A percentile compares a stretch with the other conserved stretches of the same genome.
Evolutionary conservation across 2,888 invertebrate species (phyloP).

Genomic region (Psylliodes chrysocephalus): DNA sequence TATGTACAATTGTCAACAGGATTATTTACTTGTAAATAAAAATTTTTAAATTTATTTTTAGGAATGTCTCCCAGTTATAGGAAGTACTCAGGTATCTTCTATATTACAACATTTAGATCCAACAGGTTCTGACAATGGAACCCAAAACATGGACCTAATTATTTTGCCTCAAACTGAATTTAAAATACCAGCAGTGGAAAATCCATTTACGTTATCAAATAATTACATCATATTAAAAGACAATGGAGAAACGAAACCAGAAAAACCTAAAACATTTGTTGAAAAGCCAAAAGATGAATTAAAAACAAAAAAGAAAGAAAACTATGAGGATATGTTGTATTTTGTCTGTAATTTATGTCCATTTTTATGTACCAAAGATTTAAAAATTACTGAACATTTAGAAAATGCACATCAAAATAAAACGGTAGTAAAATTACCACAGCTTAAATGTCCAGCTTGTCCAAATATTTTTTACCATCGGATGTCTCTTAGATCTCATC

Average conservation of each 20-base stretch:
- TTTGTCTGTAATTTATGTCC: conserved; percentile 62
- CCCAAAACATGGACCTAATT: conserved; percentile 55
- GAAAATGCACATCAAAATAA: conserved; percentile 65
- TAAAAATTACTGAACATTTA: conserved; percentile 60
- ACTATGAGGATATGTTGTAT: conserved; percentile 58
- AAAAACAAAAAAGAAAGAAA: conserved; percentile 43
- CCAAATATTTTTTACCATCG: conserved; percentile 72
- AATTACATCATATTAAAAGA: conserved; percentile 56
- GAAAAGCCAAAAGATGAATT: conserved; percentile 15
- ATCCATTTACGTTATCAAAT: conserved; percentile 42
- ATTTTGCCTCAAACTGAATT: conserved; percentile 53
- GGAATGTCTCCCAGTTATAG: conserved; percentile 60
- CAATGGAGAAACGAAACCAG: conserved; percentile 39
- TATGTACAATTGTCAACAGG: too few species aligned
- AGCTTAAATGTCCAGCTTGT: conserved; percentile 76
- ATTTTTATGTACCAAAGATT: conserved; percentile 60
- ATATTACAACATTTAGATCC: conserved; percentile 58
- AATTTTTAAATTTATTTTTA: conserved; percentile 40
- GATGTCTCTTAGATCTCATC: conserved; percentile 72
- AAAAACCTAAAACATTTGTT: conserved; percentile 22
- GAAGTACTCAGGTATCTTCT: conserved; percentile 58
- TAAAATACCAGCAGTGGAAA: conserved; percentile 50
- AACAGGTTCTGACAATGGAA: conserved; percentile 45
- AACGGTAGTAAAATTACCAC: conserved; percentile 67
- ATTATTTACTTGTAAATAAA: too few species aligned